Evolutionary conservation across 2,113 vertebrate species (phyloP).

Genomic region (Neogobius melanostomus): DNA sequence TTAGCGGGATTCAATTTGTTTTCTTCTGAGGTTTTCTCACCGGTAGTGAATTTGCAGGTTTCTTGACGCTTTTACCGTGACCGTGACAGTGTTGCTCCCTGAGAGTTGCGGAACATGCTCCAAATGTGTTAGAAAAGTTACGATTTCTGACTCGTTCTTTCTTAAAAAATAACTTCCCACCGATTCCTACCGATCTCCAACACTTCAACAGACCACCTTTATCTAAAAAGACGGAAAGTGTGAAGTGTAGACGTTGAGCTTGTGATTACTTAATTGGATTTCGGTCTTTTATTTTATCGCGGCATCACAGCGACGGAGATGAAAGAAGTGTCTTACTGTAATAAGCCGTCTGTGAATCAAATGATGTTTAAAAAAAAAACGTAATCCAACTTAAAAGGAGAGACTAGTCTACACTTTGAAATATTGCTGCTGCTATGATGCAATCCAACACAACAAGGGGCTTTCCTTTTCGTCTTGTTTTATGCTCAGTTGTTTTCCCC

Average conservation of each 20-base stretch:
- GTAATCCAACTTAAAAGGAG: conserved; percentile 1
- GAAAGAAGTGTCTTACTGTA: not conserved
- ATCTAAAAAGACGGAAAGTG: no score
- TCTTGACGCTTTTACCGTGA: no score
- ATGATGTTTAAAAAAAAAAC: conserved; percentile 2
- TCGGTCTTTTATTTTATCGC: conserved; percentile 20
- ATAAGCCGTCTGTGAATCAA: conserved; percentile 19
- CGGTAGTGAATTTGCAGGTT: no score
- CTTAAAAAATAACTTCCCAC: conserved; percentile 27
- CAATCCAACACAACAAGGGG: conserved; percentile 28
- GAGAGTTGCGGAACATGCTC: no score
- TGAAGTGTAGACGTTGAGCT: conserved; percentile 3
- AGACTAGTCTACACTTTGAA: conserved; percentile 11
- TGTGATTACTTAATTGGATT: conserved; percentile 43
- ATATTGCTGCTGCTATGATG: conserved; percentile 30
- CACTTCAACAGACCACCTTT: no score
- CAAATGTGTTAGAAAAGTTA: no score
- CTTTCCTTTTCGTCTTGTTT: conserved; percentile 37
- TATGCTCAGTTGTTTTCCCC: no score
- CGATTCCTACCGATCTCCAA: conserved; percentile 19
- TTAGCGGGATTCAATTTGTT: no score
- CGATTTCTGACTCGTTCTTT: conserved; percentile 36
- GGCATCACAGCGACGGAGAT: conserved; percentile 23
- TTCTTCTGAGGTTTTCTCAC: no score
- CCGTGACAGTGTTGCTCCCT: no score